These are phyloP conservation scores for Kryphioiulus occultus DNA, from an alignment of 2,888 invertebrate genomes.

Conservation along the genomic window DNA sequence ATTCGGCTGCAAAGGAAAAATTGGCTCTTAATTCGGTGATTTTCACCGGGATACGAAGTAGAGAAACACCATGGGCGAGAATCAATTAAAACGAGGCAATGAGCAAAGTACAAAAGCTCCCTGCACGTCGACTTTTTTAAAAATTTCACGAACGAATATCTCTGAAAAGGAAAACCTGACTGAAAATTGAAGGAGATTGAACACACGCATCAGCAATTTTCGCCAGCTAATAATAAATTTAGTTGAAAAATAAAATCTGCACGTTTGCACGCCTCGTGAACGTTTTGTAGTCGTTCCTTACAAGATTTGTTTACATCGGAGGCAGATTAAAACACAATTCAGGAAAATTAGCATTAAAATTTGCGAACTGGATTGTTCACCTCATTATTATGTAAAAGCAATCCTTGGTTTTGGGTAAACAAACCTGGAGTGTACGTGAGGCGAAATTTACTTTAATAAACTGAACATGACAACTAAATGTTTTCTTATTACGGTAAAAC, in stretches of 20 bases:
- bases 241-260: neutral
- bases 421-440: neutral
- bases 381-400: neutral
- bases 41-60: conserved; percentile 6
- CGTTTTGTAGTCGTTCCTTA: neutral
- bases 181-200: conserved; percentile 16
- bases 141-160: conserved; percentile 6
- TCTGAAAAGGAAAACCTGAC: neutral
- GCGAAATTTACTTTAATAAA: too few relatives aligned
- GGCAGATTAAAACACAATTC: neutral
- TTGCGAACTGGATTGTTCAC: neutral
- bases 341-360: neutral
- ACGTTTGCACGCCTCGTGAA: neutral
- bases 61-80: neutral
- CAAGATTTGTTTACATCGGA: neutral
- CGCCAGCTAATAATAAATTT: conserved; percentile 3
- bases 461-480: too few relatives aligned
- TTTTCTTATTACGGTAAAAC: too few relatives aligned
- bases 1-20: neutral
- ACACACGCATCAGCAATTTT: conserved; percentile 11
- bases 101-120: neutral
- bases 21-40: neutral
- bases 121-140: neutral
- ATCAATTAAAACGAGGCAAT: conserved; percentile 26
- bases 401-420: neutral